Evolutionary conservation across 2,888 invertebrate genomes (phyloP).

Genomic region (Camptogramma bilineatum): DNA sequence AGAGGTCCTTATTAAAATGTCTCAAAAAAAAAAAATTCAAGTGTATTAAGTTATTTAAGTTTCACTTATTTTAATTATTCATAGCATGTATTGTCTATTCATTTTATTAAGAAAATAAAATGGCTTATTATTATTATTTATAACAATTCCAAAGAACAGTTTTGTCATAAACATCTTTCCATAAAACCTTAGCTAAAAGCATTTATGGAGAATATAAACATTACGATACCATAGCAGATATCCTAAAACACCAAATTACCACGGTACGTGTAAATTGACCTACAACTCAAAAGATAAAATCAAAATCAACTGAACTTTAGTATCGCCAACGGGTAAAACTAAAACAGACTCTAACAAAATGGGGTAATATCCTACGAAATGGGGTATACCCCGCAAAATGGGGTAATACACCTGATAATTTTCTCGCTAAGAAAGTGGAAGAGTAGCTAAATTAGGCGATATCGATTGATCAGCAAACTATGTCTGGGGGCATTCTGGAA

Average conservation of each 20-base stretch:
- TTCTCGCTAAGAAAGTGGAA: conserved; percentile 43
- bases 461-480: conserved; percentile 50
- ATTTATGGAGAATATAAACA: neutral
- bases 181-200: neutral
- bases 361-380: conserved; percentile 24
- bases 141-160: too few species aligned
- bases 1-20: too few species aligned
- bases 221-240: conserved; percentile 15
- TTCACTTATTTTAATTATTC: too few species aligned
- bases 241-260: conserved; percentile 26
- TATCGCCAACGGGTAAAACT: conserved; percentile 27
- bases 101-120: too few species aligned
- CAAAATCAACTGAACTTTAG: conserved; percentile 30
- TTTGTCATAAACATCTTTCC: neutral
- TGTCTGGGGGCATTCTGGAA: conserved; percentile 45
- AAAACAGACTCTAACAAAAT: conserved; percentile 7
- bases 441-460: conserved; percentile 57
- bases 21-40: too few species aligned
- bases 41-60: too few species aligned
- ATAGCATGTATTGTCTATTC: too few species aligned
- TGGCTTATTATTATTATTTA: too few species aligned
- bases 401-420: conserved; percentile 38
- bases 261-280: conserved; percentile 29
- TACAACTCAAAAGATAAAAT: conserved; percentile 33
- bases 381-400: conserved; percentile 27